These are phyloP conservation scores for Drosophila kikkawai DNA, from an alignment of 1,140 invertebrate species.

Conservation along the genomic window DNA sequence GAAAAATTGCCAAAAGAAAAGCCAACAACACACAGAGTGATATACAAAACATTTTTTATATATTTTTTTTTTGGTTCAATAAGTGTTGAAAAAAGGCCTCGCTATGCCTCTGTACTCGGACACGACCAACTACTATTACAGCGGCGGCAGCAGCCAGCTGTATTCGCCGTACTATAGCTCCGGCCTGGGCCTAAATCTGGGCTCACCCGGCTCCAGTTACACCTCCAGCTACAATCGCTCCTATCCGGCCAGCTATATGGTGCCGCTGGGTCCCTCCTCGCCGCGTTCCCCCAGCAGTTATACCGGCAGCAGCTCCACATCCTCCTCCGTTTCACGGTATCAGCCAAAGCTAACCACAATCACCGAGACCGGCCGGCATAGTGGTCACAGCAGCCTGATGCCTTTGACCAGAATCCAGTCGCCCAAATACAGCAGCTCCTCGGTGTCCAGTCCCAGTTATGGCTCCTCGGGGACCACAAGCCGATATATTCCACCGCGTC, in stretches of 20 bases:
- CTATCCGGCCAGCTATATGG: constrained; percentile 71
- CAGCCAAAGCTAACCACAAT: constrained; percentile 91
- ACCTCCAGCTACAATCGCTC: constrained; percentile 74
- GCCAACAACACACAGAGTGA: neutral
- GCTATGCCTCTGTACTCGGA: constrained; percentile 84
- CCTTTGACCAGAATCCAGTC: constrained; percentile 85
- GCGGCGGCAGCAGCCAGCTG: constrained; percentile 85
- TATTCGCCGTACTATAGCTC: constrained; percentile 87
- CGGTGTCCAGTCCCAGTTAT: constrained; percentile 36
- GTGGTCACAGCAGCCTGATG: constrained; percentile 64
- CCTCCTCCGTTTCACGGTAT: constrained; percentile 85
- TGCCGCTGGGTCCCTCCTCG: constrained; percentile 63
- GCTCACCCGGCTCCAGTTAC: constrained; percentile 50
- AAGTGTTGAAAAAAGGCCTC: neutral
- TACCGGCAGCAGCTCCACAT: constrained; percentile 42
- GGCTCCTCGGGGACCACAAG: constrained; percentile 51
- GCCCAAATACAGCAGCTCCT: constrained; percentile 81
- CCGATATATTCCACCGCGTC: constrained; percentile 86
- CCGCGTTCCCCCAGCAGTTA: constrained; percentile 51
- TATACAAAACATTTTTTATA: constrained; percentile 1
- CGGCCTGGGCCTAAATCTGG: constrained; percentile 58
- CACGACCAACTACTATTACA: constrained; percentile 76
- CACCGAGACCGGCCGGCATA: constrained; percentile 86
- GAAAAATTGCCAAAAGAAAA: constrained; percentile 20
- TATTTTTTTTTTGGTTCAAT: constrained; percentile 1